Conservation (phyloP, 2,113 vertebrate species). For the Columbina picui region DNA sequence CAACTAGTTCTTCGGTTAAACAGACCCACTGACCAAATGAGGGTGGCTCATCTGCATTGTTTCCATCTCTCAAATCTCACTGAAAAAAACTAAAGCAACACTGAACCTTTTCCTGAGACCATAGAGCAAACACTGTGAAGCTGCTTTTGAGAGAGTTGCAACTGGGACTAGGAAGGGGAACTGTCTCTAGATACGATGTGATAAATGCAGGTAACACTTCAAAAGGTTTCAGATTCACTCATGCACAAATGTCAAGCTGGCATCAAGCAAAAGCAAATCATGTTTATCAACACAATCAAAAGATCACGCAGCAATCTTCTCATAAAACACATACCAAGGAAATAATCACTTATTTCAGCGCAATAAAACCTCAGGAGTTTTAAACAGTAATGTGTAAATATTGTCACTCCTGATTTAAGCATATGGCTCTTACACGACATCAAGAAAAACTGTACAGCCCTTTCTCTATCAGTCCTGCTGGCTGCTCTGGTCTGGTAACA, state of each 20-base stretch:
- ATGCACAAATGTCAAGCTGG: not conserved
- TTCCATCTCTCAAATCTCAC: not conserved
- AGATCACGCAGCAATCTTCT: not conserved
- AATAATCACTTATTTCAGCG: not conserved
- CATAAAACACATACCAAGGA: not conserved
- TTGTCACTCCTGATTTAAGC: not conserved
- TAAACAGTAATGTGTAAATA: not conserved
- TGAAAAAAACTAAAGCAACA: not conserved
- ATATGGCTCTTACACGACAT: not conserved
- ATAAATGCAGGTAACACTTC: not conserved
- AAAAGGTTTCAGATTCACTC: not conserved
- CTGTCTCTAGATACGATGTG: not conserved
- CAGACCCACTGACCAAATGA: not conserved
- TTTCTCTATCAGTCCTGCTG: not conserved
- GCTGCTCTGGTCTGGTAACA: not conserved
- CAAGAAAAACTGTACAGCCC: not conserved
- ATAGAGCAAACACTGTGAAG: not conserved
- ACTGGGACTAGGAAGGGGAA: not conserved
- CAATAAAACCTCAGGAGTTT: not conserved
- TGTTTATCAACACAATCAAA: not conserved
- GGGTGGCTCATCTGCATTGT: not conserved
- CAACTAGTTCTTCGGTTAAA: not conserved
- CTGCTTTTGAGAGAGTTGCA: not conserved
- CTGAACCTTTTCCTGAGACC: not conserved
- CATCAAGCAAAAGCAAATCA: not conserved